A percentile compares a stretch with the other conserved stretches of the same genome.
Evolutionary conservation across 2,113 vertebrate genomes (phyloP).

Genomic region (Neofelis nebulosa): DNA sequence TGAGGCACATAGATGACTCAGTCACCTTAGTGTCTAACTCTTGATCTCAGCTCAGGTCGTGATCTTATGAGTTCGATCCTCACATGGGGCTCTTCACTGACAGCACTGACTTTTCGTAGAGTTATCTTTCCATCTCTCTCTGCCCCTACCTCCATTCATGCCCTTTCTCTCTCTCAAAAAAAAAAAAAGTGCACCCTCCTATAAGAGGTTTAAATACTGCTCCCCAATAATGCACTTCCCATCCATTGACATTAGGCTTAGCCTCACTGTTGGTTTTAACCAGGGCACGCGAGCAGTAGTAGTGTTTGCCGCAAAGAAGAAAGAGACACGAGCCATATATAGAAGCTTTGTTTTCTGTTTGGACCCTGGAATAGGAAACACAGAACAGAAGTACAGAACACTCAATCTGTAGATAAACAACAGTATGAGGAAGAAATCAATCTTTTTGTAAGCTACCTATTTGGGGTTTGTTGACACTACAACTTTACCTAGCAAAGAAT

Average conservation of each 20-base stretch:
- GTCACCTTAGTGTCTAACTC: too few species aligned
- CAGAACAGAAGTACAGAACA: not conserved
- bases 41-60: too few species aligned
- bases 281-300: not conserved
- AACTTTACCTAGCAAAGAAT: not conserved
- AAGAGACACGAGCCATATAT: not conserved
- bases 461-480: not conserved
- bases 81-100: too few species aligned
- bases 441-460: not conserved
- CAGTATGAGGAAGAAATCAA: not conserved
- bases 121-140: too few species aligned
- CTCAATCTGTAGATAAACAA: not conserved
- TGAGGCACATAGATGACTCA: too few species aligned
- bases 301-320: not conserved
- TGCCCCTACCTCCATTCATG: too few species aligned
- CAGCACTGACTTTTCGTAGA: too few species aligned
- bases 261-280: not conserved
- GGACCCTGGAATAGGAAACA: not conserved
- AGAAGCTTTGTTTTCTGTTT: not conserved
- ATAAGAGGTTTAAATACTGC: not conserved
- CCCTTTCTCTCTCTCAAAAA: too few species aligned
- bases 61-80: too few species aligned
- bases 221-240: not conserved
- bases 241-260: not conserved
- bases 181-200: not conserved